Evolutionary conservation across 30 jellyfish, hydroid and myxozoan genomes (phyloP).

Genomic region (Aurelia aurita): DNA sequence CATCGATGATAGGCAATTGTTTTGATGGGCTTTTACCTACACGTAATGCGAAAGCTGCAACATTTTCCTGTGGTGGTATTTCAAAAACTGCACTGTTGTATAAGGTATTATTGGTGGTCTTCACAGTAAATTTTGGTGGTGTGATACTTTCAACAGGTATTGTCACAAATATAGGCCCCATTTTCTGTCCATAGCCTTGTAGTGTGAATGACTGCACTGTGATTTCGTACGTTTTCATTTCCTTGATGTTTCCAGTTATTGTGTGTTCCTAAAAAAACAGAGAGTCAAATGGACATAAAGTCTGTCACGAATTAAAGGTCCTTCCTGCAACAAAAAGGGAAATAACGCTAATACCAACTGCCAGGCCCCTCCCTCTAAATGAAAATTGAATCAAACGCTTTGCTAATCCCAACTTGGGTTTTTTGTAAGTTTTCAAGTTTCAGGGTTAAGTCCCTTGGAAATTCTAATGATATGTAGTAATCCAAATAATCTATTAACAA

Average conservation of each 20-base stretch:
- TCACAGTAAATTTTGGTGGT: conserved; percentile 39
- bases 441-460: too few species aligned
- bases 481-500: too few species aligned
- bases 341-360: too few species aligned
- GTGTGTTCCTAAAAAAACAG: neutral
- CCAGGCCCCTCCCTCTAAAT: too few species aligned
- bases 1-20: conserved; percentile 17
- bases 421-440: too few species aligned
- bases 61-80: neutral
- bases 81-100: neutral
- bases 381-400: too few species aligned
- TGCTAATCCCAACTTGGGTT: too few species aligned
- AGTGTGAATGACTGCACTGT: conserved; percentile 10
- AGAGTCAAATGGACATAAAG: neutral
- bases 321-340: too few species aligned
- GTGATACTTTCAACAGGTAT: neutral
- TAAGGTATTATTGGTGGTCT: neutral
- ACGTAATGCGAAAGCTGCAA: conserved; percentile 29
- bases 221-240: conserved; percentile 23
- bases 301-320: too few species aligned
- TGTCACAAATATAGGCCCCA: conserved; percentile 38
- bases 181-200: conserved; percentile 17
- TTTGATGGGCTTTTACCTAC: conserved; percentile 4
- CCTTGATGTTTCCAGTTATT: conserved; percentile 15
- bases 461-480: too few species aligned